A percentile compares a stretch with the other conserved stretches of the same genome.
phyloP scores from a whole-genome alignment of 2,888 invertebrate genomes.

The Frankliniella fusca region DNA sequence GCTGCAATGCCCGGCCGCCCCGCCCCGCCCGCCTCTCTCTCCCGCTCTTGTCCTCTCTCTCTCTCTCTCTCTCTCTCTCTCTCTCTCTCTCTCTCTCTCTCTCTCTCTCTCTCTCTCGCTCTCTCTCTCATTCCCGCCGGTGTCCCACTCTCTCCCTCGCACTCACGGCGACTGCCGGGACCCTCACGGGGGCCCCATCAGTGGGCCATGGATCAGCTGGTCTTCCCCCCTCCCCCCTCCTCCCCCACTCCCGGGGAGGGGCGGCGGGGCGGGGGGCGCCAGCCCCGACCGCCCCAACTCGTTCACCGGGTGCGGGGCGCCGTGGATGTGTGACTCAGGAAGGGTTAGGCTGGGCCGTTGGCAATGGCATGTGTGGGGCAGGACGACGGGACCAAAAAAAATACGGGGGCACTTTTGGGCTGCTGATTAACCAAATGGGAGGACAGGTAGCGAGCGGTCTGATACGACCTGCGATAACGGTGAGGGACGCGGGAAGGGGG shows the following conservation, averaged over 20 bases:
- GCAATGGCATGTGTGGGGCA: no score
- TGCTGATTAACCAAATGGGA: no score
- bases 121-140: neutral
- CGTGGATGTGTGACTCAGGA: no score
- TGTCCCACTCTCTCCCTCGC: neutral
- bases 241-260: neutral
- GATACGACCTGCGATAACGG: no score
- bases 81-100: conserved; percentile 1
- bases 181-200: conserved; percentile 9
- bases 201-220: conserved; percentile 25
- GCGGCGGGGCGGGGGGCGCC: neutral
- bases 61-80: neutral
- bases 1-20: neutral
- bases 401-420: no score
- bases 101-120: neutral
- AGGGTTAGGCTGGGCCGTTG: no score
- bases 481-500: no score
- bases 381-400: no score
- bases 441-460: no score
- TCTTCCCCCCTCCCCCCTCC: neutral
- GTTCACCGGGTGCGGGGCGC: neutral
- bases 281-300: neutral
- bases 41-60: neutral
- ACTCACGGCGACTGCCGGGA: neutral
- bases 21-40: neutral